These are phyloP conservation scores for Trachelus iudaicus DNA, from an alignment of 2,888 invertebrate genomes.

Conservation along the genomic window DNA sequence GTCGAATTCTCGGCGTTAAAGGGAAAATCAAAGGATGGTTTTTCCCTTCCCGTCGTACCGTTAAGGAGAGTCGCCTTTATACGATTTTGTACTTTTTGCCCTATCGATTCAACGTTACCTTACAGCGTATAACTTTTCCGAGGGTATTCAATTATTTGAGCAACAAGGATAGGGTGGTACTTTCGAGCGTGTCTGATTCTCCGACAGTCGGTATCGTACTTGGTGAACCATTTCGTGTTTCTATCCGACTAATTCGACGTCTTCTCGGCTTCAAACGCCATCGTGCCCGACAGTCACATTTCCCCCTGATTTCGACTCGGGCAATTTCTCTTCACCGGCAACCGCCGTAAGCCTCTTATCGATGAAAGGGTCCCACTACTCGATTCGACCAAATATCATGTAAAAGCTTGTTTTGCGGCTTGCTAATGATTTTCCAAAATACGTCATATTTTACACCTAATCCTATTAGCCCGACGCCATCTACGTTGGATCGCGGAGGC, in stretches of 20 bases:
- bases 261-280: not conserved
- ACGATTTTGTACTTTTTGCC: not conserved
- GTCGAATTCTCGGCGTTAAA: not conserved
- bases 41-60: not conserved
- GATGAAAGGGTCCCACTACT: not conserved
- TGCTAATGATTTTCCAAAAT: not conserved
- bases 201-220: not conserved
- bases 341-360: not conserved
- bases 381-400: not conserved
- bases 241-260: not conserved
- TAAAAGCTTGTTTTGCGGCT: not conserved
- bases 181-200: not conserved
- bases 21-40: not conserved
- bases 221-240: not conserved
- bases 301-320: not conserved
- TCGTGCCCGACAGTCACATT: not conserved
- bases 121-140: not conserved
- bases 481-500: no score
- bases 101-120: not conserved
- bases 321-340: not conserved
- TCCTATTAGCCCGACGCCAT: not conserved
- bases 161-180: not conserved
- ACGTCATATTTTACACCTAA: not conserved
- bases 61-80: not conserved
- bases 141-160: not conserved